phyloP scores from a whole-genome alignment of 2,888 invertebrate genomes.

The Dasypolia templi region DNA sequence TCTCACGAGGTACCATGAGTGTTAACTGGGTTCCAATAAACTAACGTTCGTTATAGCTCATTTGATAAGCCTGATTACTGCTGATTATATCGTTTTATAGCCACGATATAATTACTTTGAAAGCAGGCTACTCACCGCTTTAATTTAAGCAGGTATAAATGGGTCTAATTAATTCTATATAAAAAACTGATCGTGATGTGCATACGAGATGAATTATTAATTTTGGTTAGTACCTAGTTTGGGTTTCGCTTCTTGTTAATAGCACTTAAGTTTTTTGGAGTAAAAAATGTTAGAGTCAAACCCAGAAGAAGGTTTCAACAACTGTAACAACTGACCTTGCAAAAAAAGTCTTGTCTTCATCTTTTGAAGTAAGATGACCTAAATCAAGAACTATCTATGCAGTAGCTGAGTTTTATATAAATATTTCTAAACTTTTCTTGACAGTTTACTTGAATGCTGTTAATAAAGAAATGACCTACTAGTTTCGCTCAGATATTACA shows the following conservation, averaged over 20 bases:
- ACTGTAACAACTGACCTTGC: too few species aligned
- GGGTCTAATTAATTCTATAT: conserved; percentile 67
- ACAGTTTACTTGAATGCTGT: too few species aligned
- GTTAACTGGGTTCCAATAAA: conserved; percentile 62
- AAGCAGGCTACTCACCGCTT: conserved; percentile 64
- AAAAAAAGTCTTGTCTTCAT: too few species aligned
- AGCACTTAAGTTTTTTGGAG: conserved; percentile 1
- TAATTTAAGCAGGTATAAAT: conserved; percentile 62
- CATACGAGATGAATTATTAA: conserved; percentile 61
- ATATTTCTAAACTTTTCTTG: too few species aligned
- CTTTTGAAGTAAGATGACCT: too few species aligned
- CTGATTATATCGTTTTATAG: conserved; percentile 75
- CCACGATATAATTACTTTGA: conserved; percentile 78
- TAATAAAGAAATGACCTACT: too few species aligned
- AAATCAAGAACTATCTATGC: too few species aligned
- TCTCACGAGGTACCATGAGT: conserved; percentile 60
- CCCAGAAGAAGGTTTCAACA: too few species aligned
- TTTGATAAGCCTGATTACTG: conserved; percentile 78
- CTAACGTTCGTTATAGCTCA: conserved; percentile 60
- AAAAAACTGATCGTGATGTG: conserved; percentile 63
- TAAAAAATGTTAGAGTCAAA: background rate
- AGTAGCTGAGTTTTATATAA: too few species aligned
- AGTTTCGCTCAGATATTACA: too few species aligned
- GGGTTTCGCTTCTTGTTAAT: conserved; percentile 56
- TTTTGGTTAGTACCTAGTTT: conserved; percentile 49